These are phyloP conservation scores for Pseudomyrmex flavicornis DNA, from an alignment of 1,140 invertebrate species.

Conservation along the genomic window DNA sequence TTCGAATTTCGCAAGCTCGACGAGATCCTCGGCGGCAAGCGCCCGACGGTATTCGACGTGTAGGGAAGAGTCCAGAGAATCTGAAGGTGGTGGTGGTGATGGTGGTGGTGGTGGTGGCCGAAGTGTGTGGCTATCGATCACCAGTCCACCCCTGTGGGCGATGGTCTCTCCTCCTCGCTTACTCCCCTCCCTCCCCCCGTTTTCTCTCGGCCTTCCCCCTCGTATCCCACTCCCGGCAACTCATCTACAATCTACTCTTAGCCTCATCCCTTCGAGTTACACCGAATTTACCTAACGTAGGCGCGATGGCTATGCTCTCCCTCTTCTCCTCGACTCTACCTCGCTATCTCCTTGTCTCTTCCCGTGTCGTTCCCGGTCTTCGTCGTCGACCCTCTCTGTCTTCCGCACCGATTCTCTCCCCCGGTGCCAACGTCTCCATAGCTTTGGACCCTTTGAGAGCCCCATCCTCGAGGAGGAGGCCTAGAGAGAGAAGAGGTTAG, in stretches of 20 bases:
- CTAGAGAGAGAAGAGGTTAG: constrained; percentile 63
- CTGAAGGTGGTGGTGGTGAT: constrained; percentile 43
- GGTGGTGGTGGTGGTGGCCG: constrained; percentile 63
- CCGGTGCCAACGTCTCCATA: constrained; percentile 73
- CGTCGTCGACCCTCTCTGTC: constrained; percentile 60
- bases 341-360: constrained; percentile 58
- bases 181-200: constrained; percentile 50
- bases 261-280: constrained; percentile 79
- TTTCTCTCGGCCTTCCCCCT: constrained; percentile 40
- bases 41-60: constrained; percentile 60
- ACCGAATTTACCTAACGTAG: constrained; percentile 83
- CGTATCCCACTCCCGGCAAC: constrained; percentile 31
- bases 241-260: constrained; percentile 61
- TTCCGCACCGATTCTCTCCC: constrained; percentile 64
- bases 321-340: constrained; percentile 72
- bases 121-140: constrained; percentile 80
- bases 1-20: constrained; percentile 31
- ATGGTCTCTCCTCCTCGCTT: constrained; percentile 69
- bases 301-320: constrained; percentile 74
- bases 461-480: constrained; percentile 66
- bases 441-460: constrained; percentile 73
- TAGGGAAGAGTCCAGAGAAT: constrained; percentile 71
- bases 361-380: constrained; percentile 38
- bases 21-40: constrained; percentile 44
- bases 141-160: constrained; percentile 74